Evolutionary conservation across 2,113 vertebrate species (phyloP).

Genomic region (Brachyistius frenatus): DNA sequence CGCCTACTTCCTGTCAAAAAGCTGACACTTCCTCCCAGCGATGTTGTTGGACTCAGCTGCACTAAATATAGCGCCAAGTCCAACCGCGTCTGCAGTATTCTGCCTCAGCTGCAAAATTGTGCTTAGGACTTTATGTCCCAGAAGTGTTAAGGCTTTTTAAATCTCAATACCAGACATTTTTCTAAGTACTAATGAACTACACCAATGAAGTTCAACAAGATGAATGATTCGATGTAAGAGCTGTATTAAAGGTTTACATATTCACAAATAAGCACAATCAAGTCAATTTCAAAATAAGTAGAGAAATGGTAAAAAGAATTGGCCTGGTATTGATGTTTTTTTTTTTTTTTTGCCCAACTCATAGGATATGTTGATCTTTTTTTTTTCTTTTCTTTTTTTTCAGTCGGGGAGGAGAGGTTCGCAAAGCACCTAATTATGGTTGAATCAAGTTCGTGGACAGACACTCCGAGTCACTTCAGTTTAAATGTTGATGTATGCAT

Average conservation of each 20-base stretch:
- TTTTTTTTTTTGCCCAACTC: slow-evolving; percentile 67
- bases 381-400: slow-evolving; percentile 47
- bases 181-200: slow-evolving; percentile 68
- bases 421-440: slow-evolving; percentile 75
- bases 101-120: slow-evolving; percentile 82
- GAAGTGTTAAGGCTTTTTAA: slow-evolving; percentile 85
- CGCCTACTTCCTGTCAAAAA: slow-evolving; percentile 67
- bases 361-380: slow-evolving; percentile 73
- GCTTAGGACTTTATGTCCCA: slow-evolving; percentile 84
- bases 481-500: neutral
- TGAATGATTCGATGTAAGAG: slow-evolving; percentile 61
- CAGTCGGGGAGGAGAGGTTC: slow-evolving; percentile 77
- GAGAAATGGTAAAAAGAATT: slow-evolving; percentile 72
- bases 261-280: slow-evolving; percentile 82
- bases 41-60: slow-evolving; percentile 63
- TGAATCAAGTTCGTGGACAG: slow-evolving; percentile 40
- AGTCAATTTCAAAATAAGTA: slow-evolving; percentile 73
- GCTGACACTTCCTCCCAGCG: slow-evolving; percentile 73
- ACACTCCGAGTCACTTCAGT: slow-evolving; percentile 26
- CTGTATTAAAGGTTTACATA: slow-evolving; percentile 77
- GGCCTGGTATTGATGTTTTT: slow-evolving; percentile 74
- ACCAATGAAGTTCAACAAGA: slow-evolving; percentile 61
- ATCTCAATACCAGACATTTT: slow-evolving; percentile 79
- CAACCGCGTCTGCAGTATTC: slow-evolving; percentile 67
- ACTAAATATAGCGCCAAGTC: slow-evolving; percentile 68